Conservation (phyloP, 1,140 invertebrate genomes). For the Hyles vespertilio region DNA sequence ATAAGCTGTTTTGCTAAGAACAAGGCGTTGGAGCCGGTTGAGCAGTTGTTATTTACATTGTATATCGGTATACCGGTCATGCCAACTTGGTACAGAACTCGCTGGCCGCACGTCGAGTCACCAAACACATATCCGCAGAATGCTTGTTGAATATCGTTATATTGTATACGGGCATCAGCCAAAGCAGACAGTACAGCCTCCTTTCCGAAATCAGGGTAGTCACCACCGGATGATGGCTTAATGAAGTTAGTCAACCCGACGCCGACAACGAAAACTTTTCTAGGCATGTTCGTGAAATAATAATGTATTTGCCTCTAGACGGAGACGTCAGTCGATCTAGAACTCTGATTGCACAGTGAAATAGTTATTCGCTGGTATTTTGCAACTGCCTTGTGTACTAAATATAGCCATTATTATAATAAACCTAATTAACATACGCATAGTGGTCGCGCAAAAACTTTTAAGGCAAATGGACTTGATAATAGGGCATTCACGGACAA, state of each 20-base stretch:
- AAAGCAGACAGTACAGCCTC: conserved; percentile 95
- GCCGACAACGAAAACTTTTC: conserved; percentile 92
- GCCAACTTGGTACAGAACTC: conserved; percentile 95
- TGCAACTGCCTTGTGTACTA: neutral
- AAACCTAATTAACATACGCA: neutral
- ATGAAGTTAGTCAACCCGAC: conserved; percentile 95
- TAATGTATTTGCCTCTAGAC: conserved; percentile 56
- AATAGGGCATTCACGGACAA: neutral
- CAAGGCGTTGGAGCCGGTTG: conserved; percentile 95
- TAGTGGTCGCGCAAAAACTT: conserved; percentile 1
- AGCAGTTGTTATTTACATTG: conserved; percentile 99
- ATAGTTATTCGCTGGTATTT: conserved; percentile 4
- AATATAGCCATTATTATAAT: neutral
- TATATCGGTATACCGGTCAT: conserved; percentile 98
- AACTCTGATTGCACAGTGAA: conserved; percentile 10
- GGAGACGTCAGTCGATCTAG: conserved; percentile 24
- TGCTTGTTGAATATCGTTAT: conserved; percentile 90
- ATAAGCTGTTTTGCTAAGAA: conserved; percentile 94
- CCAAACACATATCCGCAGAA: conserved; percentile 97
- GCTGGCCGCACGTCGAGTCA: conserved; percentile 97
- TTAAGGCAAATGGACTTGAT: conserved; percentile 1
- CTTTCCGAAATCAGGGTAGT: conserved; percentile 96
- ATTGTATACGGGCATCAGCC: conserved; percentile 89
- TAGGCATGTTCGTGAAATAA: conserved; percentile 55
- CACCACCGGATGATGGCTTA: conserved; percentile 90